Base-by-base conservation (phyloP, 2,888 invertebrate species). In the Hypena proboscidalis region DNA sequence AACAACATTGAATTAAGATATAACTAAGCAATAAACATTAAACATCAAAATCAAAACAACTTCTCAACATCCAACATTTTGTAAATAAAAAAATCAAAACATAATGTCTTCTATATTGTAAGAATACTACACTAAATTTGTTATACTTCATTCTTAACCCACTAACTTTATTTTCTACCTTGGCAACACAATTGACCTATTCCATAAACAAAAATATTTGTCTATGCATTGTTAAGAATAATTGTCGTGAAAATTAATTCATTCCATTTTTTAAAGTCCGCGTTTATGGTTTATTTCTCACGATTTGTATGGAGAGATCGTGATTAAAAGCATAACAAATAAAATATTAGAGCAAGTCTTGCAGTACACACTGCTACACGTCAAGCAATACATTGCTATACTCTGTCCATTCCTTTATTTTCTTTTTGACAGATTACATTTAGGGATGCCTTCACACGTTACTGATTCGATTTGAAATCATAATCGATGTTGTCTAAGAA, bases 71-170 rank as follows among this genome's bases (percentile, higher is more conserved):
- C 32, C 14, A 34, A 29, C 21, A 36, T 46, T 34, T 50, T 31
- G 8, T 20, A 42, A 55, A 15, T 31, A 17, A 11, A 30, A 41
- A 33, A 36, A 2, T 29, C 26, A 19, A 26, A 26, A 36, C 1
- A n/a, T n/a, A n/a, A n/a, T n/a, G n/a, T n/a, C n/a, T 2, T 17
- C 19, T 43, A 38, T 2, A 52, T 23, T 41, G 33, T 58, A 53
- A 29, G 58, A 58, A 58, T 22, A 13, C 20, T 10, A 15, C 6
- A 23, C 22, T 14, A 40, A 14, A 14, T 15, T 29, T 11, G 22
- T 35, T 48, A 35, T 55, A 29, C 47, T 38, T 53, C 33, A 47
- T 60, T 46, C 17, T 9, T 45, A 60, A 53, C 47, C 42, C 25
- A 48, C 44, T 46, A 9, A 20, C 8, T 43, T 35, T 10, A 41